Base-by-base conservation (phyloP, 2,113 vertebrate genomes). In the Pycnonotus jocosus region DNA sequence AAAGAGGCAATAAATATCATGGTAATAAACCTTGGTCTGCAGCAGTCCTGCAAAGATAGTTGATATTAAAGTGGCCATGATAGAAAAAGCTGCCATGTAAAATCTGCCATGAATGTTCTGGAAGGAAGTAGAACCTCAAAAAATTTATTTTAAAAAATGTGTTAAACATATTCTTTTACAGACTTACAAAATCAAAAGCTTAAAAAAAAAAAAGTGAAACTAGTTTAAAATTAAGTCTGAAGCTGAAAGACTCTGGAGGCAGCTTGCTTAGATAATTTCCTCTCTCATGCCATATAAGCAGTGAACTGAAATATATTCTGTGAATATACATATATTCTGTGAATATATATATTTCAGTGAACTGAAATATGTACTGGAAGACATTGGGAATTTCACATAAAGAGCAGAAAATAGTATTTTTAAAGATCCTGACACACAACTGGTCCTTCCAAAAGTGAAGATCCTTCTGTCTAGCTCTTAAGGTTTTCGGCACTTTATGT, bases 401-500 rank as follows among this genome's bases (percentile, higher is more conserved):
- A 81, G n/a, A 16, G 4, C 16, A 95, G 51, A 93, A 95, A 95
- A 77, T 20, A 21, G 16, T 78, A 78, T 88, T 81, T 86, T 37
- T 33, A 76, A 94, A 92, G 53, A 71, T 62, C 53, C 47, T 54
- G 35, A 79, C n/a, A 76, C 31, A n/a, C 33, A 61, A 50, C 62
- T 20, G 89, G 27, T 56, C 69, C 31, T 81, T 90, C 27, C 61
- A 54, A 96, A 71, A 94, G 64, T 65, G 84, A 56, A 44, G 35
- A 89, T 47, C 35, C 27, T 57, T 71, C 82, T 60, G 53, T 53
- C 56, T 89, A 62, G 31, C 57, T 44, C 37, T 96, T 94, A 27
- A 71, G 45, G 35, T 93, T 85, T 86, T 84, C 93, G 92, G 72
- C 33, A 92, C 23, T 91, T 93, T 92, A n/a, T 18, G 2, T 95